Conservation (phyloP, 2,113 vertebrate species). For the Pseudopipra pipra region DNA sequence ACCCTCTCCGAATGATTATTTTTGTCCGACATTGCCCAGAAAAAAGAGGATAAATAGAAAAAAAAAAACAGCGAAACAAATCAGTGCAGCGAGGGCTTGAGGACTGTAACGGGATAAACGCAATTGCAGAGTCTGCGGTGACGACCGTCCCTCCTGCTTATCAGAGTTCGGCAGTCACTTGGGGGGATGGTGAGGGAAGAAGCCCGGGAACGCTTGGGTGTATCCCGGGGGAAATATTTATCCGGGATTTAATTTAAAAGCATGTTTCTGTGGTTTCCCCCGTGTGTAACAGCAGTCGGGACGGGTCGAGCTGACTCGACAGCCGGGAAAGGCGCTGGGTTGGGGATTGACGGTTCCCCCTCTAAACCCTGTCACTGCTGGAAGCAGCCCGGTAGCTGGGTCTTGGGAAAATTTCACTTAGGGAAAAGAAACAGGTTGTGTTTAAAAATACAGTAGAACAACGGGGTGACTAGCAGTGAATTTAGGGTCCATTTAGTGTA, state of each 20-base stretch:
- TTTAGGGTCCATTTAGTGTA: background rate
- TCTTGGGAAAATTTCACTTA: rapidly evolving
- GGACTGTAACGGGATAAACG: background rate
- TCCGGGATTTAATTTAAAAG: background rate
- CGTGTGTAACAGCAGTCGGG: background rate
- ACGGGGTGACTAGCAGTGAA: rapidly evolving
- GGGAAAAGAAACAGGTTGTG: background rate
- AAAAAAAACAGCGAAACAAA: background rate
- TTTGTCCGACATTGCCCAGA: background rate
- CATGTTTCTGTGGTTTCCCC: background rate
- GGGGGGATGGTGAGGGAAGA: background rate
- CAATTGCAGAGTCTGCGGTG: background rate
- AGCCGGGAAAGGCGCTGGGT: background rate
- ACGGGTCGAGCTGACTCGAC: background rate
- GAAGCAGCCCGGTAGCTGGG: background rate
- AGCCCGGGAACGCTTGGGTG: background rate
- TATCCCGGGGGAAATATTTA: background rate
- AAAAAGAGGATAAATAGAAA: background rate
- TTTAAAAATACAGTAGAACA: background rate
- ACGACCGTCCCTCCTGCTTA: background rate
- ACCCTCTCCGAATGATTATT: background rate
- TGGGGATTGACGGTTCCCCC: rapidly evolving
- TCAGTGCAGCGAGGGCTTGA: background rate
- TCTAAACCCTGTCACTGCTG: background rate
- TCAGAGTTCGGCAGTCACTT: background rate